Evolutionary conservation across 23 tunicate species (phyloP), one percentile per base, ranked within the genome.

Genomic region (Ascidia mentula): DNA sequence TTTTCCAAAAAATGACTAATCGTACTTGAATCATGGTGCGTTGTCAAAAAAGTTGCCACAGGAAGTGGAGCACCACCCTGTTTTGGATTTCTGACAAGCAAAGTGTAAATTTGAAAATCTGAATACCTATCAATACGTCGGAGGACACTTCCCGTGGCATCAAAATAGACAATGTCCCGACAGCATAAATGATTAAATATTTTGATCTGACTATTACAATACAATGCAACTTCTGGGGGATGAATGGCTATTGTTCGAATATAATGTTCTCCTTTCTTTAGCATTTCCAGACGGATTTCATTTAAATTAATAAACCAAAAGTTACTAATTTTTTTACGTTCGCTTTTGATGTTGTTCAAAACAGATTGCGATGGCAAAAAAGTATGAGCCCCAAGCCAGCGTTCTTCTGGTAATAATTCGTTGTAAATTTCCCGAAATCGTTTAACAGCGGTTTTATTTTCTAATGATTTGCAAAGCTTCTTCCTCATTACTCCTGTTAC

Each of bases 141-240:
- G 9, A 81, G 17, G 9, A 73, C 32, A 15, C 79, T 82, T n/a
- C 86, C 86, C 9, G 86, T 82, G 7, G 86, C 79, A 53, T 82
- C 79, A 1, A 82, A 82, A 45, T 82, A 82, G 6, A 73, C 79
- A 9, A 82, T 73, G 40, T 82, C 79, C 18, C 26, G 31, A n/a
- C 12, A 4, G 32, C 72, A 73, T 20, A 53, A 3, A 28, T 53
- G 4, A 9, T 53, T 53, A 9, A 53, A 53, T 0, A 42, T 39
- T 32, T 45, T 32, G 31, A 82, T 1, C 76, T 73, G 86, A 6
- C 40, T 46, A 18, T 73, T 38, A 9, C 72, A 30, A 34, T 73
- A 82, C 37, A 82, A 20, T 31, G 73, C 73, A 1, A 45, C 72
- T 32, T 9, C 5, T 2, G 85, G 85, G 1, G 45, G 38, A 30